Percentiles rank a stretch among this genome's conserved stretches.
Conservation (phyloP, 2,113 vertebrate species). For the Elgaria multicarinata region DNA sequence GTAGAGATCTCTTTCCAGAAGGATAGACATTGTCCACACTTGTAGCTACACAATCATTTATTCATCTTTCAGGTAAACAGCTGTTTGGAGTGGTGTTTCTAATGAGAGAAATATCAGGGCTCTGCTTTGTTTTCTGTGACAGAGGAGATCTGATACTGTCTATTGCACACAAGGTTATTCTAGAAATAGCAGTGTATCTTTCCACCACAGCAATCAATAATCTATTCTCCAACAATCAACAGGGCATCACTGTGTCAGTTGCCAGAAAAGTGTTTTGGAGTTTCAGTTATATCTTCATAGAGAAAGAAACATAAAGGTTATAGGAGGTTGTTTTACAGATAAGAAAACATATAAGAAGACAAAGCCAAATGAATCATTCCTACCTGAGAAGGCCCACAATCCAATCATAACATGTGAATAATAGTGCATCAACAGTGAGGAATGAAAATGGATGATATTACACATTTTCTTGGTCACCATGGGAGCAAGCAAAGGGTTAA, state of each 20-base stretch:
- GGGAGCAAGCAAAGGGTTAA: slow-evolving; percentile 3
- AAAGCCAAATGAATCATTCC: slow-evolving; percentile 23
- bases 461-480: background rate
- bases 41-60: background rate
- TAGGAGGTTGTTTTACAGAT: background rate
- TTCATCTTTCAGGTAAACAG: background rate
- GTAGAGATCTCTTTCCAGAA: background rate
- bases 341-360: slow-evolving; percentile 27
- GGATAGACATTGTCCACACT: background rate
- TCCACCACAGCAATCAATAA: slow-evolving; percentile 14
- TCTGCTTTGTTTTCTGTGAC: background rate
- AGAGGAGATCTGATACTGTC: background rate
- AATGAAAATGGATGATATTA: slow-evolving; percentile 6
- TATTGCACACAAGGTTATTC: background rate
- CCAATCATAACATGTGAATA: slow-evolving; percentile 22
- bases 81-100: background rate
- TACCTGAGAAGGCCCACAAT: background rate
- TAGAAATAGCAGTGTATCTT: slow-evolving; percentile 4
- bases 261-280: background rate
- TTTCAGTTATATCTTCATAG: background rate
- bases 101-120: background rate
- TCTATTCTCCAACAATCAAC: background rate
- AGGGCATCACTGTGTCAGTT: background rate
- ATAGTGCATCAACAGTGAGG: background rate
- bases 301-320: background rate